phyloP scores from a whole-genome alignment of 1,140 invertebrate species.

The Euschistus heros region DNA sequence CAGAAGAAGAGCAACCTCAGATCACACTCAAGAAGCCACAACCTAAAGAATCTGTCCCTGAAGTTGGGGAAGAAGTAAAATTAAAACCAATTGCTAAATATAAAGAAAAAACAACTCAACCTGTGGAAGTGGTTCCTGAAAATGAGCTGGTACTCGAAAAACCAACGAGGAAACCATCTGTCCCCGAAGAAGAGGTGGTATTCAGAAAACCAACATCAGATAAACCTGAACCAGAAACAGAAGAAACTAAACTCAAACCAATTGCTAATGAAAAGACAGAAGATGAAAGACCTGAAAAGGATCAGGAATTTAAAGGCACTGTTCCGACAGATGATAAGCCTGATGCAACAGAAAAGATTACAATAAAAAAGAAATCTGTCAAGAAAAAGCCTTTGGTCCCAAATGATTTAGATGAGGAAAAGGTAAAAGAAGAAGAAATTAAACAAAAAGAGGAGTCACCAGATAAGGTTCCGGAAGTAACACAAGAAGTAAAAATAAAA shows the following conservation, averaged over 20 bases:
- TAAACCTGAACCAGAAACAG: conserved; percentile 22
- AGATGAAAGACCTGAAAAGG: conserved; percentile 32
- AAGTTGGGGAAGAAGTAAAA: conserved; percentile 27
- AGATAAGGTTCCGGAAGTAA: background rate
- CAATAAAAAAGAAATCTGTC: conserved; percentile 27
- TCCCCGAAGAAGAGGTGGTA: conserved; percentile 22
- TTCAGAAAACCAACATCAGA: conserved; percentile 27
- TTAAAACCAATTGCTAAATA: conserved; percentile 32
- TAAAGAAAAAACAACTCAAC: conserved; percentile 26
- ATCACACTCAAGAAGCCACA: conserved; percentile 23
- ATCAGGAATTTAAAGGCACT: conserved; percentile 17
- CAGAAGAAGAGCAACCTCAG: conserved; percentile 31
- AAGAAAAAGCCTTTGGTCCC: conserved; percentile 27
- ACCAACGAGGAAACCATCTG: conserved; percentile 30
- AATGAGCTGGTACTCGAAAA: conserved; percentile 25
- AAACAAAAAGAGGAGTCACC: background rate
- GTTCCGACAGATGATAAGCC: background rate
- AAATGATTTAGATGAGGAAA: conserved; percentile 5
- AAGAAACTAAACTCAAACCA: conserved; percentile 32
- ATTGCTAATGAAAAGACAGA: conserved; percentile 32
- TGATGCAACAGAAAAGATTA: background rate
- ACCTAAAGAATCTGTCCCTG: conserved; percentile 20
- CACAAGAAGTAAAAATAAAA: background rate
- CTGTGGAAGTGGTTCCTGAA: conserved; percentile 32
- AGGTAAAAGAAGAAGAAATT: too few species aligned